Conservation (phyloP, 2,113 vertebrate species). For the Tragelaphus imberbis region DNA sequence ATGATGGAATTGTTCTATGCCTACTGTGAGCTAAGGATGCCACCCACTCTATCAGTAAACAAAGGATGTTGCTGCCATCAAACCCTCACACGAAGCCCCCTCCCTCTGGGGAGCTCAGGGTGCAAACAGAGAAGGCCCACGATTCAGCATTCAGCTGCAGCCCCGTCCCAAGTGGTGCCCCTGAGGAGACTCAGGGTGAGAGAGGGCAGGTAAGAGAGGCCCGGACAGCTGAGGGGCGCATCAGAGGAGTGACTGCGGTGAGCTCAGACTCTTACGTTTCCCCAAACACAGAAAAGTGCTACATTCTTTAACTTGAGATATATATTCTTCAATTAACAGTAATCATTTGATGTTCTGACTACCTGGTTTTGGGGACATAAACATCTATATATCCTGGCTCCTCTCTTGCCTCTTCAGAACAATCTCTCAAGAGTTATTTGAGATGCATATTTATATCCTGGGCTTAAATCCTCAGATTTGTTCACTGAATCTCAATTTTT, state of each 20-base stretch:
- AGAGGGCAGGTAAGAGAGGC: neutral
- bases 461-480: neutral
- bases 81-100: neutral
- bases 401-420: neutral
- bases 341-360: neutral
- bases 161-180: neutral
- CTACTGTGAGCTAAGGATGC: neutral
- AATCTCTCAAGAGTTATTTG: neutral
- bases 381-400: neutral
- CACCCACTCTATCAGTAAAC: neutral
- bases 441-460: neutral
- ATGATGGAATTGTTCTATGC: neutral
- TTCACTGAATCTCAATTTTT: neutral
- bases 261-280: neutral
- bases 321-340: neutral
- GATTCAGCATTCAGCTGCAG: neutral
- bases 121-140: neutral
- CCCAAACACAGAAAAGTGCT: neutral
- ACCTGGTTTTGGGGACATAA: neutral
- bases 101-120: neutral
- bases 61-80: neutral
- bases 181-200: neutral
- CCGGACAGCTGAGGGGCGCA: rapidly evolving
- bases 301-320: neutral
- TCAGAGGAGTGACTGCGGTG: neutral